These are phyloP conservation scores for Scaptomyza pallida DNA, from an alignment of 1,140 invertebrate genomes.

Conservation along the genomic window DNA sequence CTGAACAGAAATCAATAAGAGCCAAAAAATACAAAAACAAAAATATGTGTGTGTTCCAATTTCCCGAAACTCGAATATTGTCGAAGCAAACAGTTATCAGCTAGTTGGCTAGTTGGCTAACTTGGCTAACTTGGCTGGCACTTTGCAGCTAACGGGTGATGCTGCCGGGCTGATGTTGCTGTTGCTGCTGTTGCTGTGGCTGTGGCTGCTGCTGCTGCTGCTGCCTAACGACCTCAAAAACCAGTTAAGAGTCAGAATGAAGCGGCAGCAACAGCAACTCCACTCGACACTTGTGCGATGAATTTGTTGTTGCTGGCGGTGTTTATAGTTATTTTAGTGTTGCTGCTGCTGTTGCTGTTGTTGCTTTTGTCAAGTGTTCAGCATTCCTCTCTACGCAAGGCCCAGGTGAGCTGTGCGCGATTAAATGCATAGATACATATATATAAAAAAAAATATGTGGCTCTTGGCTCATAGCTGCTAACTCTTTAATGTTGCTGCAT, in stretches of 20 bases:
- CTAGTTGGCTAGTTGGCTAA: slow-evolving; percentile 11
- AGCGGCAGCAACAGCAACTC: slow-evolving; percentile 10
- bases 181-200: no score
- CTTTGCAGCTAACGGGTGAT: slow-evolving; percentile 39
- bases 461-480: slow-evolving; percentile 10
- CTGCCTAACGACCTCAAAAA: slow-evolving; percentile 61
- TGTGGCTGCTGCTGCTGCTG: slow-evolving; percentile 5
- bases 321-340: slow-evolving; percentile 11
- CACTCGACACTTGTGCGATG: slow-evolving; percentile 34
- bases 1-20: slow-evolving; percentile 53
- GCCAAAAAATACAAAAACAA: slow-evolving; percentile 24
- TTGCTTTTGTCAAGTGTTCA: slow-evolving; percentile 52
- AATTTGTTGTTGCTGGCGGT: slow-evolving; percentile 26
- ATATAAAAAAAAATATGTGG: not conserved
- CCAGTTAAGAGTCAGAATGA: slow-evolving; percentile 46
- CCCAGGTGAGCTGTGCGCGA: slow-evolving; percentile 33
- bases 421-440: slow-evolving; percentile 35
- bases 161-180: slow-evolving; percentile 20
- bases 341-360: slow-evolving; percentile 26
- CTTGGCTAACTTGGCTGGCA: not conserved
- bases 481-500: slow-evolving; percentile 34
- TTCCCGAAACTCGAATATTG: slow-evolving; percentile 47
- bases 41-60: slow-evolving; percentile 47
- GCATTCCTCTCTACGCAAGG: slow-evolving; percentile 42
- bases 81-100: slow-evolving; percentile 53